Evolutionary conservation across 1,140 invertebrate genomes (phyloP).

Genomic region (Trichonephila inaurata): DNA sequence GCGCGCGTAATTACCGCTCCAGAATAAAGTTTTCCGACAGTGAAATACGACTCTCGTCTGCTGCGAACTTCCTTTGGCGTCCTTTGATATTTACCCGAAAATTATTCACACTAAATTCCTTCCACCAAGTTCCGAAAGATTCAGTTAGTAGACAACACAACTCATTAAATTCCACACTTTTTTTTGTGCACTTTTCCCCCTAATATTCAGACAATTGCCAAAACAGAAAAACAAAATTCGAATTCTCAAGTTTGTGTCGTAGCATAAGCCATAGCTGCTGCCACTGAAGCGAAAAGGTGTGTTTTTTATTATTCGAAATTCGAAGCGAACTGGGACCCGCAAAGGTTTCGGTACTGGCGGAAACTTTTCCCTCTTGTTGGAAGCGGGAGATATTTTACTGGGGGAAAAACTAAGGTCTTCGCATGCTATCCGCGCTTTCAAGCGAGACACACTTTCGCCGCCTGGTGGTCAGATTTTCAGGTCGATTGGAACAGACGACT

Average conservation of each 20-base stretch:
- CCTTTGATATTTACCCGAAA: neutral
- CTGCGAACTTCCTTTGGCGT: neutral
- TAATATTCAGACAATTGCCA: neutral
- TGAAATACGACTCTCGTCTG: neutral
- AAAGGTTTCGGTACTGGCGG: neutral
- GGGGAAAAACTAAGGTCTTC: slow-evolving; percentile 22
- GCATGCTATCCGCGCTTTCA: slow-evolving; percentile 9
- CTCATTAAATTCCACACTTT: neutral
- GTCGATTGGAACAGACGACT: slow-evolving; percentile 30
- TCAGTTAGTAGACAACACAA: too few species aligned
- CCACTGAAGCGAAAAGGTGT: too few species aligned
- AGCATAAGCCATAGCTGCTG: neutral
- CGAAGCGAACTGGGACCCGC: neutral
- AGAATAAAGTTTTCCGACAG: neutral
- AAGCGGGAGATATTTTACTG: neutral
- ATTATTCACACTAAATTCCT: neutral
- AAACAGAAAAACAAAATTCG: neutral
- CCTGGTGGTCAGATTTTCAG: slow-evolving; percentile 24
- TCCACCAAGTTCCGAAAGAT: too few species aligned
- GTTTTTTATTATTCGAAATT: neutral
- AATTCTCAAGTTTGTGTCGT: neutral
- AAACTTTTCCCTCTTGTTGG: neutral
- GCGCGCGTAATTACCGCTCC: neutral
- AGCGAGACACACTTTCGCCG: slow-evolving; percentile 28
- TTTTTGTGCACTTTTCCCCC: neutral